phyloP scores from a whole-genome alignment of 37 sponge, comb jelly and placozoan species.

The Hormiphora californensis region DNA sequence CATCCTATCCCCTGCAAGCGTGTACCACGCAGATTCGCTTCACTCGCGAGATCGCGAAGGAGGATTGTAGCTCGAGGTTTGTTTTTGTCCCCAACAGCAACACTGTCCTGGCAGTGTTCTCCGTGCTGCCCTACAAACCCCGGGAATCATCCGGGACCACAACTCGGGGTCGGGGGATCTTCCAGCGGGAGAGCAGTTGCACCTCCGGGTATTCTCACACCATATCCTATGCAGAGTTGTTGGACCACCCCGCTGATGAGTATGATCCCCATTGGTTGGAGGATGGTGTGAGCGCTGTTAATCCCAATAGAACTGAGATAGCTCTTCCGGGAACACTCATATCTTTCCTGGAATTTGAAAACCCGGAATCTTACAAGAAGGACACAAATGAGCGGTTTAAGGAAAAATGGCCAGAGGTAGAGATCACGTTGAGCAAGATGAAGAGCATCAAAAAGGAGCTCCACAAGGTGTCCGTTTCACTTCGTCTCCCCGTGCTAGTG shows the following conservation, averaged over 20 bases:
- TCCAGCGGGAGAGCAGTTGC: not conserved
- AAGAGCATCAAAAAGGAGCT: conserved; percentile 35
- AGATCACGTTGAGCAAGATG: conserved; percentile 43
- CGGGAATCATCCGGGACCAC: not conserved
- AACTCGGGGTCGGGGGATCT: too few species aligned
- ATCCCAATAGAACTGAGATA: conserved; percentile 19
- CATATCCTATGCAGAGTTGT: not conserved
- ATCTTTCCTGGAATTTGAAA: conserved; percentile 42
- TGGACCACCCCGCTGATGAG: not conserved
- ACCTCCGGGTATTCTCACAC: not conserved
- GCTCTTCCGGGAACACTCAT: not conserved
- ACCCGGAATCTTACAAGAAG: conserved; percentile 51
- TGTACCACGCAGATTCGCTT: not conserved
- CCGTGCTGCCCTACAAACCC: conserved; percentile 16
- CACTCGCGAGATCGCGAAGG: conserved; percentile 17
- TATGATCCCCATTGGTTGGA: conserved; percentile 42
- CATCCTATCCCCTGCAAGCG: not conserved
- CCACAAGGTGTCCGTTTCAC: conserved; percentile 8
- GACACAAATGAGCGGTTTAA: conserved; percentile 24
- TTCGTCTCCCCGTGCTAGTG: not conserved
- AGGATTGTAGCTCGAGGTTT: conserved; percentile 36
- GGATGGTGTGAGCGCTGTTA: not conserved
- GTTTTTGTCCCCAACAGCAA: conserved; percentile 10
- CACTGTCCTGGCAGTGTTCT: conserved; percentile 18
- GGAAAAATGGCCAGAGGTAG: conserved; percentile 52